Evolutionary conservation across 2,797 vertebrate genomes (phyloP).

Genomic region (Rhinoraja longicauda): DNA sequence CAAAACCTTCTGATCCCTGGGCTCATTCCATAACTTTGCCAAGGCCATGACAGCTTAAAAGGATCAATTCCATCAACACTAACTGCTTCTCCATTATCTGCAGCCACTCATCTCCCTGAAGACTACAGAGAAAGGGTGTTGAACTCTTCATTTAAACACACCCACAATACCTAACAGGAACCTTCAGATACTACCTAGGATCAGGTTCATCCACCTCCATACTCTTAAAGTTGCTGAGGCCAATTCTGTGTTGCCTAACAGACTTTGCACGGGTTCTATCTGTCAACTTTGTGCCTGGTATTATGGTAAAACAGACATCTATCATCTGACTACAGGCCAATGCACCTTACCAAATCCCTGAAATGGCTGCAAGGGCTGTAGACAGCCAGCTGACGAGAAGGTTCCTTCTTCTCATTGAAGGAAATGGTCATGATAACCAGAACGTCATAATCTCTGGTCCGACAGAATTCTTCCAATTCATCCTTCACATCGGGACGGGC

Average conservation of each 20-base stretch:
- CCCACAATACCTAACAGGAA: neutral
- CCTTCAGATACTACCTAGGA: neutral
- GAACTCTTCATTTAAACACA: neutral
- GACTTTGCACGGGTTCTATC: neutral
- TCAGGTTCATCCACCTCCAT: neutral
- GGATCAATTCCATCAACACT: no score
- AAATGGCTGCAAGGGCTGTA: constrained; percentile 63
- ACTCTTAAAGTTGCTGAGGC: neutral
- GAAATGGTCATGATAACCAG: constrained; percentile 77
- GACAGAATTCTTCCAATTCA: constrained; percentile 72
- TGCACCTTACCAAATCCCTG: constrained; percentile 56
- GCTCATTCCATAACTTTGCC: no score
- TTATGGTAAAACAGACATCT: no score
- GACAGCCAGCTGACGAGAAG: constrained; percentile 70
- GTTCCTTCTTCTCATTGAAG: constrained; percentile 61
- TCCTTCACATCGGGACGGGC: constrained; percentile 56
- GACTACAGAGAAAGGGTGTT: neutral
- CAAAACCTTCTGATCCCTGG: no score
- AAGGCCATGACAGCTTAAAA: no score
- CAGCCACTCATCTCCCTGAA: no score
- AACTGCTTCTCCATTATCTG: no score
- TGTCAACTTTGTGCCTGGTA: neutral
- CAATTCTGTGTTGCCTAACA: neutral
- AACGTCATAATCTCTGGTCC: constrained; percentile 56
- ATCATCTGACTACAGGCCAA: neutral